A percentile compares a stretch with the other conserved stretches of the same genome.
Evolutionary conservation across 2,888 invertebrate species (phyloP).

Genomic region (Odiellus spinosus): DNA sequence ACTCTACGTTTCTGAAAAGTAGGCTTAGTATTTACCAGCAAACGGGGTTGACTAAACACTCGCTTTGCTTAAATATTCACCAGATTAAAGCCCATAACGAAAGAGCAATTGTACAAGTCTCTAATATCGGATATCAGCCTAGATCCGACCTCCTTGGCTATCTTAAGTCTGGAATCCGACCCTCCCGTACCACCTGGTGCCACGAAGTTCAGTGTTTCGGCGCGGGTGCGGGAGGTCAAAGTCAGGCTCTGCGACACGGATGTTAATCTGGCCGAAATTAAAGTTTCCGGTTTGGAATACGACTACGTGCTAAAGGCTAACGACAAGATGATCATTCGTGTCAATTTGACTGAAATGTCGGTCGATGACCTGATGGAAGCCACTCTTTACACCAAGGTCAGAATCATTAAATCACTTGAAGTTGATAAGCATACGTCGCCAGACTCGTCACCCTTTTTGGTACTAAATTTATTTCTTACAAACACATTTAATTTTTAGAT

Average conservation of each 20-base stretch:
- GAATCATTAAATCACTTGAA: no score
- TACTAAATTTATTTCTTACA: not conserved
- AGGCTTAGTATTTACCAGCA: constrained; percentile 3
- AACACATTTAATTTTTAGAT: constrained; percentile 36
- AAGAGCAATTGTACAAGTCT: not conserved
- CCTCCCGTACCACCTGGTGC: constrained; percentile 59
- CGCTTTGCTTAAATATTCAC: not conserved
- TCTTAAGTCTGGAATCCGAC: constrained; percentile 27
- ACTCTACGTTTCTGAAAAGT: constrained; percentile 40
- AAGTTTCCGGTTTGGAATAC: constrained; percentile 46
- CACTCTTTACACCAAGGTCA: constrained; percentile 56
- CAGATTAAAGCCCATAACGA: constrained; percentile 11
- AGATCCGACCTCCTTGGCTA: not conserved
- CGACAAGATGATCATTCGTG: constrained; percentile 53
- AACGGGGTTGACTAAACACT: no score
- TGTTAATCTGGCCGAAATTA: constrained; percentile 48
- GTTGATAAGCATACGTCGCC: no score
- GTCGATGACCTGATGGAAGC: constrained; percentile 55
- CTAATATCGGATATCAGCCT: not conserved
- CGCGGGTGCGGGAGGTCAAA: constrained; percentile 44
- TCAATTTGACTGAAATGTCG: constrained; percentile 47
- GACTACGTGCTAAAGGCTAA: constrained; percentile 61
- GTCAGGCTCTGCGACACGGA: constrained; percentile 53
- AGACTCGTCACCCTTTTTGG: not conserved
- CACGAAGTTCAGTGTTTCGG: constrained; percentile 54